phyloP scores from a whole-genome alignment of 2,797 vertebrate species.

The Pseudopleuronectes americanus region DNA sequence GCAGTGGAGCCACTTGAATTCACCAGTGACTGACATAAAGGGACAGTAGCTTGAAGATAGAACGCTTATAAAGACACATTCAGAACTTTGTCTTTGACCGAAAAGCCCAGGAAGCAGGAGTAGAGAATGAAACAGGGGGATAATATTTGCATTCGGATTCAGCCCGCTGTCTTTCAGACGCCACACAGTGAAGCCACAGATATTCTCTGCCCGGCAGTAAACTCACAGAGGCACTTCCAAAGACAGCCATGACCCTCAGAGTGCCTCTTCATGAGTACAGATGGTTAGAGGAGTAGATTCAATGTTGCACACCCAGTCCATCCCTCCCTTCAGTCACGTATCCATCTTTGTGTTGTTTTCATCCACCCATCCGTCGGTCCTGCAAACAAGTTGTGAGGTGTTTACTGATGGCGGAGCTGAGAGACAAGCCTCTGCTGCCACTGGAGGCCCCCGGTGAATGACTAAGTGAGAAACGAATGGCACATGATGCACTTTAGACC shows the following conservation, averaged over 20 bases:
- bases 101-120: constrained; percentile 3
- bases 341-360: neutral
- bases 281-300: constrained; percentile 38
- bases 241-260: constrained; percentile 61
- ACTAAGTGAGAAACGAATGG: constrained; percentile 55
- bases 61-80: constrained; percentile 18
- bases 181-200: constrained; percentile 18
- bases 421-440: constrained; percentile 58
- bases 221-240: constrained; percentile 64
- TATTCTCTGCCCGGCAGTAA: constrained; percentile 22
- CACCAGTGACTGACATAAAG: constrained; percentile 51
- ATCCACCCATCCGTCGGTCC: constrained; percentile 12
- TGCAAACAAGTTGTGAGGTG: constrained; percentile 12
- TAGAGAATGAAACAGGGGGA: constrained; percentile 5
- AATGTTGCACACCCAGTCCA: constrained; percentile 20
- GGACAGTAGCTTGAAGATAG: constrained; percentile 49
- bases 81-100: too few relatives aligned
- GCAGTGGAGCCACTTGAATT: constrained; percentile 49
- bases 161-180: constrained; percentile 38
- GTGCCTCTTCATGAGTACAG: constrained; percentile 48
- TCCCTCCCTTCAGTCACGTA: constrained; percentile 16
- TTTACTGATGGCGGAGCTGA: constrained; percentile 39
- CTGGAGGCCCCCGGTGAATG: constrained; percentile 23
- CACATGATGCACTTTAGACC: constrained; percentile 79
- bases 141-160: constrained; percentile 16